A percentile compares a stretch with the other conserved stretches of the same genome.
These are phyloP conservation scores for Rhodophaea formosa DNA, from an alignment of 2,888 invertebrate genomes.

Conservation along the genomic window DNA sequence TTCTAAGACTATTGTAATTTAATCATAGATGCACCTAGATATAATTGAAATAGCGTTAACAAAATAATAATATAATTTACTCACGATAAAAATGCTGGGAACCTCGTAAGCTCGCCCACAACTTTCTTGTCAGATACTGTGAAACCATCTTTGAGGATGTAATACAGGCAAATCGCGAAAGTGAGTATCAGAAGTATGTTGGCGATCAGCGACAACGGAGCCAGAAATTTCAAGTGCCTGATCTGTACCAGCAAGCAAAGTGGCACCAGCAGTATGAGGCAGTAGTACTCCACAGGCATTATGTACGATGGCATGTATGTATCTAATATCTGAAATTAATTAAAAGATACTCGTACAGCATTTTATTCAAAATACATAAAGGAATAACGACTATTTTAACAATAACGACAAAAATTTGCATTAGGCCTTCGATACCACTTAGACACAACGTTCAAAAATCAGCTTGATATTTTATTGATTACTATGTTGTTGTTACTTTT, in stretches of 20 bases:
- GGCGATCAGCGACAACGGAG: conserved; percentile 93
- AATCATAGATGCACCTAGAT: too few relatives aligned
- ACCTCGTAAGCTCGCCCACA: conserved; percentile 75
- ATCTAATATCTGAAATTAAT: conserved; percentile 63
- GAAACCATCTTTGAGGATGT: conserved; percentile 83
- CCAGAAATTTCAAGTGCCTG: conserved; percentile 89
- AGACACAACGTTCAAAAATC: too few relatives aligned
- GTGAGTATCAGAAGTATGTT: conserved; percentile 89
- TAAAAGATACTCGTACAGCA: not conserved
- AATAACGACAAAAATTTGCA: not conserved
- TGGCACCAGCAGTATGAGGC: conserved; percentile 59
- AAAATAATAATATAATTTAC: conserved; percentile 31
- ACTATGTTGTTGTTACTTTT: too few relatives aligned
- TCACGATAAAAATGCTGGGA: conserved; percentile 92
- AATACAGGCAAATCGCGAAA: conserved; percentile 90
- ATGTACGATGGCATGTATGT: conserved; percentile 50
- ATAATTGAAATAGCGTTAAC: too few relatives aligned
- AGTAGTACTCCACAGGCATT: conserved; percentile 64
- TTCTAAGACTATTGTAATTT: too few relatives aligned
- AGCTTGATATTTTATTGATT: too few relatives aligned
- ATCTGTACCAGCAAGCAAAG: conserved; percentile 76
- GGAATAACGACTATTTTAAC: too few relatives aligned
- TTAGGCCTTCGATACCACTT: too few relatives aligned
- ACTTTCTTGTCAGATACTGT: conserved; percentile 71
- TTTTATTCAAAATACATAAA: too few relatives aligned